Conservation (phyloP, 2,113 vertebrate genomes). For the Furnarius figulus region DNA sequence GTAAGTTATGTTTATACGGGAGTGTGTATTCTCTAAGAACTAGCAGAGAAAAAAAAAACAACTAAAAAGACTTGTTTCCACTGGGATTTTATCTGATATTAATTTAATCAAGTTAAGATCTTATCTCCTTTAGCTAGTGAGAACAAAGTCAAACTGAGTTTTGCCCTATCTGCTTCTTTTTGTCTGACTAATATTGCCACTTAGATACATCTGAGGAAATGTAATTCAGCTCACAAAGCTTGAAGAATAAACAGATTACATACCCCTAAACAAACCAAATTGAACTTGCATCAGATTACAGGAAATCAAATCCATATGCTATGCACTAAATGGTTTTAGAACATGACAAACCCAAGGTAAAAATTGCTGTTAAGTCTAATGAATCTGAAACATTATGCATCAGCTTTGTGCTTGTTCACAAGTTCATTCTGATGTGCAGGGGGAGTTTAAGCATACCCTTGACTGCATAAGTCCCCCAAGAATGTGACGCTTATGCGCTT, state of each 20-base stretch:
- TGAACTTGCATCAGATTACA: not conserved
- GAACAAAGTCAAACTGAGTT: not conserved
- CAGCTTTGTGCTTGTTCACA: not conserved
- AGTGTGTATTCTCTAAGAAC: not conserved
- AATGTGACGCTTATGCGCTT: not conserved
- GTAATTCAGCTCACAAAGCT: not conserved
- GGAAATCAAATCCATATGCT: not conserved
- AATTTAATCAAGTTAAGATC: not conserved
- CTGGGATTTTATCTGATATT: not conserved
- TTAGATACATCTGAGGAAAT: not conserved
- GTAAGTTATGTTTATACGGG: not conserved
- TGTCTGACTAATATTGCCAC: not conserved
- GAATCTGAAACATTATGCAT: not conserved
- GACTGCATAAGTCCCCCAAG: not conserved
- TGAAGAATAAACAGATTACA: not conserved
- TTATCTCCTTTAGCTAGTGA: not conserved
- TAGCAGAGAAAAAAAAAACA: not conserved
- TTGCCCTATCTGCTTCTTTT: not conserved
- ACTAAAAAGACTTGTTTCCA: not conserved
- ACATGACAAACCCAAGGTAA: not conserved
- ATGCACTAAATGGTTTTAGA: not conserved
- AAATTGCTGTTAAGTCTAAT: not conserved
- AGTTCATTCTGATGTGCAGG: not conserved
- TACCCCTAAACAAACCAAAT: not conserved
- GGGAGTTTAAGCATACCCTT: not conserved